These are phyloP conservation scores for Sprattus sprattus DNA, from an alignment of 2,113 vertebrate species.

Conservation along the genomic window DNA sequence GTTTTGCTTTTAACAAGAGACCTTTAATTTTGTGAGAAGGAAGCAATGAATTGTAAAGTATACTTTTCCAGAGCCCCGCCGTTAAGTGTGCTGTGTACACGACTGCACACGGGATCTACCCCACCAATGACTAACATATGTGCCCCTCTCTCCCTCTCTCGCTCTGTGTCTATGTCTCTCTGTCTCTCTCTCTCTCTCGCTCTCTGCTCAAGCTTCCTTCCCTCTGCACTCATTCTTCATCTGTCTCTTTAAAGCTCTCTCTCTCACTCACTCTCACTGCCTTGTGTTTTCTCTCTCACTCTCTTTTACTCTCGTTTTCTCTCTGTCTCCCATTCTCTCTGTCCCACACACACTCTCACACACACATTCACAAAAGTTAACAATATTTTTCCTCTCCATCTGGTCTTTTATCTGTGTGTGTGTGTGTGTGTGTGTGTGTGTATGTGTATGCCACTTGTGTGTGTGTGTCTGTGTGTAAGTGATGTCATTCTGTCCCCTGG, in stretches of 20 bases:
- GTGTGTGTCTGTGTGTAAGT: slow-evolving; percentile 20
- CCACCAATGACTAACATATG: slow-evolving; percentile 51
- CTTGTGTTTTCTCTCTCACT: neutral
- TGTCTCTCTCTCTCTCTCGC: neutral
- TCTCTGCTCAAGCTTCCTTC: neutral
- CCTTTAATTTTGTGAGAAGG: slow-evolving; percentile 59
- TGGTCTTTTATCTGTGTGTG: neutral
- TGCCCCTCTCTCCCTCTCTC: slow-evolving; percentile 24
- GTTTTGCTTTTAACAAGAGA: slow-evolving; percentile 55
- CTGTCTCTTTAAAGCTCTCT: neutral
- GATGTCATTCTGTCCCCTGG: neutral
- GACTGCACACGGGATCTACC: slow-evolving; percentile 36
- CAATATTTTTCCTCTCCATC: neutral
- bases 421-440: slow-evolving; percentile 28
- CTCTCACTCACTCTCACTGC: neutral
- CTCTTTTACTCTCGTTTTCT: neutral
- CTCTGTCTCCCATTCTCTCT: neutral
- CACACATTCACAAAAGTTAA: neutral
- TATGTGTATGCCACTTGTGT: slow-evolving; percentile 25
- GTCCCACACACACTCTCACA: neutral
- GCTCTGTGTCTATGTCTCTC: neutral
- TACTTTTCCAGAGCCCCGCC: slow-evolving; percentile 50
- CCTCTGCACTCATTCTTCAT: neutral
- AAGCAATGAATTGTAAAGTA: slow-evolving; percentile 60
- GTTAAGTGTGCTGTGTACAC: slow-evolving; percentile 41